Evolutionary conservation across 2,888 invertebrate genomes (phyloP), one percentile per base, ranked within the genome.

Genomic region (Parasteatoda lunata): DNA sequence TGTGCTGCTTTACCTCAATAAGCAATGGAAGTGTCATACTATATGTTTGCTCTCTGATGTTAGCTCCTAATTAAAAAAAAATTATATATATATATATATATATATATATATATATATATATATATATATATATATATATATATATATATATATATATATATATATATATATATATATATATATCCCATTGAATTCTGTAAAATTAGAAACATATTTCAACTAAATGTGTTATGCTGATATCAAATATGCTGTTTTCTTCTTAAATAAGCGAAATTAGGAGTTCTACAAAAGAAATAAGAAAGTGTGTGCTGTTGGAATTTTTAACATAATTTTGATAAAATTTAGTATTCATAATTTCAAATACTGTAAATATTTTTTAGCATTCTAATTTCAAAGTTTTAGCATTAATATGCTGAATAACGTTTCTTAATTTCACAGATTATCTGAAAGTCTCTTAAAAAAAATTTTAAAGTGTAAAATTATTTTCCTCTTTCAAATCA

Each of bases 21-120:
- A 87, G 15, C 5, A 87, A 30, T n/a, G 86, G 86, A 47, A 82
- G 52, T 49, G 86, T 87, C 3, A 47, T 6, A n/a, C 65, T 72
- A 45, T 87, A 87, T 13, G 71, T 51, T 45, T 87, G 77, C n/a
- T 82, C 77, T 64, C 86, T 72, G n/a, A 49, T 65, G 47, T 87
- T 87, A 30, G 54, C 45, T 30, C 86, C 86, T 87, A 45, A 5
- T 6, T 11, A 52, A 72, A 51, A 45, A 45, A 52, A 52, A 0
- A 8, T n/a, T n/a, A n/a, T n/a, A n/a, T n/a, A n/a, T n/a, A n/a
- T n/a, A n/a, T n/a, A n/a, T n/a, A n/a, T n/a, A n/a, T n/a, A n/a
- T n/a, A n/a, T n/a, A n/a, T n/a, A n/a, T n/a, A n/a, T n/a, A n/a
- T n/a, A n/a, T n/a, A n/a, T n/a, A n/a, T n/a, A n/a, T n/a, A n/a